Evolutionary conservation across 2,888 invertebrate genomes (phyloP), one percentile per base, ranked within the genome.

Genomic region (Hybos culiciformis): DNA sequence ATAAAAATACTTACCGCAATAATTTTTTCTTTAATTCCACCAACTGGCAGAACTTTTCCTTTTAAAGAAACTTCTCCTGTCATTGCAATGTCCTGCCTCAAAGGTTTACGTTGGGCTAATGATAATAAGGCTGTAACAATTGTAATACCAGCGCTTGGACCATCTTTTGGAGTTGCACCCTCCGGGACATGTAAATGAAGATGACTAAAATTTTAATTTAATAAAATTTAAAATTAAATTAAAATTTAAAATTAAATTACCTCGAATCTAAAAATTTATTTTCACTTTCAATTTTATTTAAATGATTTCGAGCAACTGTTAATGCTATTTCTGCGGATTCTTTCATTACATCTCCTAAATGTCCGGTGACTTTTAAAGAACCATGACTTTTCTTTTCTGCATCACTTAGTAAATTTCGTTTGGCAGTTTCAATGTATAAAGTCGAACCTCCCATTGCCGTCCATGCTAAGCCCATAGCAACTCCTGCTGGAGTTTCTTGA

Each of bases 381-480:
- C 91, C 90, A 3, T 43, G 43, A 7, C 39, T 5, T 11, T 51
- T 53, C 3, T 52, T 47, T 39, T 71, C 70, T 18, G 56, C 55
- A 3, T 50, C 43, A 3, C 37, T 37, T 12, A 55, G 45, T 36
- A 72, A 61, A 51, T 71, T 70, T 55, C 78, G 56, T 52, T 74
- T 63, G 0, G 84, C 83, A 0, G 93, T 90, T 70, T 98, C 98
- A 52, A 98, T 91, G 66, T 84, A 98, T 29, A 98, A 67, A 0
- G 93, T 91, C n/a, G 94, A 93, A 15, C 97, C 97, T 50, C 93
- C 97, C 94, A 98, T 93, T 1, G 97, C 85, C 0, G 98, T 98
- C 98, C 98, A 99, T 0, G 98, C 98, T 23, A 98, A 71, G 0
- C 98, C 98, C 91, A 97, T 97, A 3, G 97, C 90, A 11, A 99